A percentile compares a stretch with the other conserved stretches of the same genome.
phyloP scores from a whole-genome alignment of 1,140 invertebrate species.

The Adoxophyes honmai region DNA sequence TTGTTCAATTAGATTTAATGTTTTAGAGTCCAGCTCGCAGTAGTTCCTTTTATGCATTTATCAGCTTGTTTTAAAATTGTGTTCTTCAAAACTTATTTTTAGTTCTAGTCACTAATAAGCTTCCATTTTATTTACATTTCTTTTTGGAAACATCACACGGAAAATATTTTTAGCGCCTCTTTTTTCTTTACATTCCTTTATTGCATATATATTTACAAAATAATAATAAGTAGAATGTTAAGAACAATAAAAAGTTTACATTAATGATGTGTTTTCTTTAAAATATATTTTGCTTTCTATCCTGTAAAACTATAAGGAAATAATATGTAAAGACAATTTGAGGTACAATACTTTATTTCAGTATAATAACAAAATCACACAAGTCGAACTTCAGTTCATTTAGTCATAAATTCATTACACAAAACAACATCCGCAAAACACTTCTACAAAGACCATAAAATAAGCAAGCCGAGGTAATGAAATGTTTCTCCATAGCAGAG shows the following conservation, averaged over 20 bases:
- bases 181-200: constrained; percentile 9
- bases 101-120: constrained; percentile 59
- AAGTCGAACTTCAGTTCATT: background rate
- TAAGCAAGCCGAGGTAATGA: constrained; percentile 64
- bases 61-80: constrained; percentile 29
- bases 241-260: constrained; percentile 10
- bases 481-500: constrained; percentile 36
- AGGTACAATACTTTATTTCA: constrained; percentile 11
- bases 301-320: background rate
- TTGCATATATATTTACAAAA: constrained; percentile 13
- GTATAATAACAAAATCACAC: constrained; percentile 4
- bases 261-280: background rate
- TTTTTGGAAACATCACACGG: constrained; percentile 34
- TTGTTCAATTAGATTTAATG: constrained; percentile 34
- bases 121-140: constrained; percentile 40
- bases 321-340: background rate
- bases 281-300: background rate
- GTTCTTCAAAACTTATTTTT: constrained; percentile 35
- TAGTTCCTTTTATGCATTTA: constrained; percentile 57
- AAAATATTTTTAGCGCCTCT: constrained; percentile 28
- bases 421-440: constrained; percentile 8
- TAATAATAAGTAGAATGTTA: background rate
- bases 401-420: constrained; percentile 12
- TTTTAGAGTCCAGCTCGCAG: constrained; percentile 23
- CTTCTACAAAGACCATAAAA: constrained; percentile 21